Conservation (phyloP, 2,797 vertebrate species). For the Helostoma temminkii region DNA sequence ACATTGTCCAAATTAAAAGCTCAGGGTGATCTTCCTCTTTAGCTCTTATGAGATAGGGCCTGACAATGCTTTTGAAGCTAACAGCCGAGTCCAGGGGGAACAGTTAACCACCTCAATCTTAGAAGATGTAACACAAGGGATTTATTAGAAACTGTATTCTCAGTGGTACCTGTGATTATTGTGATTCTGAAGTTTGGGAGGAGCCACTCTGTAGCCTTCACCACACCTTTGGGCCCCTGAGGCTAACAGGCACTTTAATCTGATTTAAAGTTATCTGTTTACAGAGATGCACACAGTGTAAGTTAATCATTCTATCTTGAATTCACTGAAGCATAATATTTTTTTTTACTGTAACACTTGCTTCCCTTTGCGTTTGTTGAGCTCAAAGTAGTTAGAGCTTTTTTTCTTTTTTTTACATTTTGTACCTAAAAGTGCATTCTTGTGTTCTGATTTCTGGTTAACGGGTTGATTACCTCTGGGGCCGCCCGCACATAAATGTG, state of each 20-base stretch:
- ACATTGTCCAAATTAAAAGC: constrained; percentile 55
- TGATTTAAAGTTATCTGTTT: constrained; percentile 64
- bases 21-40: constrained; percentile 40
- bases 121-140: constrained; percentile 21
- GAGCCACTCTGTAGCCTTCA: constrained; percentile 28
- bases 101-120: constrained; percentile 32
- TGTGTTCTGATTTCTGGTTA: constrained; percentile 54
- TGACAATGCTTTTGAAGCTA: constrained; percentile 51
- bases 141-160: constrained; percentile 41
- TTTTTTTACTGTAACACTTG: constrained; percentile 38
- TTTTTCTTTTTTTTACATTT: constrained; percentile 20
- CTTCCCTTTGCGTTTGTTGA: constrained; percentile 49
- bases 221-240: constrained; percentile 35
- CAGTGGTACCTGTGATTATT: too few relatives aligned
- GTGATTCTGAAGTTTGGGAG: constrained; percentile 28
- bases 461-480: constrained; percentile 49
- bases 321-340: constrained; percentile 44
- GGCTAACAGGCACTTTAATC: constrained; percentile 40
- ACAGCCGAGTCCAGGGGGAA: constrained; percentile 55
- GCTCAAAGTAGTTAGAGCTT: constrained; percentile 30
- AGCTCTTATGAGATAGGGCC: constrained; percentile 33
- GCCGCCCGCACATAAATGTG: constrained; percentile 4
- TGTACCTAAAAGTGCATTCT: constrained; percentile 54
- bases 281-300: constrained; percentile 39
- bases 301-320: constrained; percentile 55